These are phyloP conservation scores for Notolabrus celidotus DNA, from an alignment of 2,797 vertebrate species.

Conservation along the genomic window DNA sequence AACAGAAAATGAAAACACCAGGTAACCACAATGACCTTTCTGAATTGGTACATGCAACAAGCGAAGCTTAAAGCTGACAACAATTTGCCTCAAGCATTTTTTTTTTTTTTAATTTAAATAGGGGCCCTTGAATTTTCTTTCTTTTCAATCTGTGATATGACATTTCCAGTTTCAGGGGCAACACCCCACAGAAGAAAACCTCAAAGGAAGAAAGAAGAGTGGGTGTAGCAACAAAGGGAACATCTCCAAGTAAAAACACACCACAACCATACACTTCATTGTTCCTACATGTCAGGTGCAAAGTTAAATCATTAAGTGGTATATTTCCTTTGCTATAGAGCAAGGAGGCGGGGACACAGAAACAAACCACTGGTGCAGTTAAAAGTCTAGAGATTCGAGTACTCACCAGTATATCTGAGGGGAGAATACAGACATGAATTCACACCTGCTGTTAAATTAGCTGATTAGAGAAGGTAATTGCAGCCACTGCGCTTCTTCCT, in stretches of 20 bases:
- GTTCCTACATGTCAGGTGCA: conserved; percentile 19
- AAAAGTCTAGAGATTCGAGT: conserved; percentile 13
- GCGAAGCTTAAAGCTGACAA: conserved; percentile 2
- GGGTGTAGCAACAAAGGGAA: conserved; percentile 64
- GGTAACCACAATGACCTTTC: conserved; percentile 32
- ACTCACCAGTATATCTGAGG: conserved; percentile 82
- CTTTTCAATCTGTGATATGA: conserved; percentile 18
- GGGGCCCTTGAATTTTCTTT: conserved; percentile 15
- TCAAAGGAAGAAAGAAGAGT: conserved; percentile 69
- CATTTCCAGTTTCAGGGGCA: conserved; percentile 57
- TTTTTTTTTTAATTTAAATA: background rate
- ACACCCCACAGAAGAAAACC: conserved; percentile 50
- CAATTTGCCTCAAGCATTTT: background rate
- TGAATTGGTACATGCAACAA: background rate
- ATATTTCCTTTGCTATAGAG: background rate
- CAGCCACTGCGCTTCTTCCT: conserved; percentile 29
- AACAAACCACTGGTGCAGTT: background rate
- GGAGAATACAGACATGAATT: conserved; percentile 85
- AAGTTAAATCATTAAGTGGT: background rate
- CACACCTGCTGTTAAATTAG: conserved; percentile 75
- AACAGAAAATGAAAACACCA: background rate
- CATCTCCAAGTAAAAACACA: conserved; percentile 51
- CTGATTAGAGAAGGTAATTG: conserved; percentile 41
- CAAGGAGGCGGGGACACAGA: background rate
- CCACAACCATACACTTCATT: conserved; percentile 3